These are phyloP conservation scores for Pharmacophagus antenor DNA, from an alignment of 2,888 invertebrate genomes.

Conservation along the genomic window DNA sequence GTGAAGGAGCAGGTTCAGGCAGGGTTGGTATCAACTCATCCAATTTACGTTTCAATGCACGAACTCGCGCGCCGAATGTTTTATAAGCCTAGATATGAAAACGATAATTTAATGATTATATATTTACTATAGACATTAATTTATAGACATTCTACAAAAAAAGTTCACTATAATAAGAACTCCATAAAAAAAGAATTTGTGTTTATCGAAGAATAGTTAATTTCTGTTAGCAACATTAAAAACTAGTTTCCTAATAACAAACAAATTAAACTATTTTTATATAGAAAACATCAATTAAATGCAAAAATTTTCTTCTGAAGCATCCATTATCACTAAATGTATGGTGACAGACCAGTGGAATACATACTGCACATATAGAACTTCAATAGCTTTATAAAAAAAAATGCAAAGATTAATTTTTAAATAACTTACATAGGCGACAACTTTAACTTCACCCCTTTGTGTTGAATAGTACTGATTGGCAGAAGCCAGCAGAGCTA, in stretches of 20 bases:
- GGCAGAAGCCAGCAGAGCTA: conserved; percentile 89
- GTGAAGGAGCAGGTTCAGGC: conserved; percentile 76
- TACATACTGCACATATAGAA: no score
- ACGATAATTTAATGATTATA: not conserved
- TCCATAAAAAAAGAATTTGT: no score
- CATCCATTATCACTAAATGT: no score
- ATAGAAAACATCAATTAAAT: not conserved
- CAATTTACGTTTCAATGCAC: conserved; percentile 90
- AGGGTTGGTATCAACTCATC: conserved; percentile 89
- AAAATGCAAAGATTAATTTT: no score
- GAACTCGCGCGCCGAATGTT: conserved; percentile 94
- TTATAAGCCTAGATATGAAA: conserved; percentile 90
- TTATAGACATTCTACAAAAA: not conserved
- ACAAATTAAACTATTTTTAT: no score
- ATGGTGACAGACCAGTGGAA: no score
- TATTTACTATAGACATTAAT: not conserved
- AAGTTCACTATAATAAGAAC: no score
- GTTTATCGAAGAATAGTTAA: no score
- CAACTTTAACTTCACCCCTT: conserved; percentile 96
- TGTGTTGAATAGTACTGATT: conserved; percentile 94
- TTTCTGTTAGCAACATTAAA: no score
- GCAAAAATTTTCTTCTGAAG: no score
- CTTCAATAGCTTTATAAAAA: no score
- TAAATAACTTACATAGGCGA: conserved; percentile 90
- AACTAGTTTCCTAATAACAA: no score